Percentiles rank a stretch among this genome's conserved stretches.
phyloP scores from a whole-genome alignment of 64 coral and sea anemone genomes.

The Stichodactyla helianthus region DNA sequence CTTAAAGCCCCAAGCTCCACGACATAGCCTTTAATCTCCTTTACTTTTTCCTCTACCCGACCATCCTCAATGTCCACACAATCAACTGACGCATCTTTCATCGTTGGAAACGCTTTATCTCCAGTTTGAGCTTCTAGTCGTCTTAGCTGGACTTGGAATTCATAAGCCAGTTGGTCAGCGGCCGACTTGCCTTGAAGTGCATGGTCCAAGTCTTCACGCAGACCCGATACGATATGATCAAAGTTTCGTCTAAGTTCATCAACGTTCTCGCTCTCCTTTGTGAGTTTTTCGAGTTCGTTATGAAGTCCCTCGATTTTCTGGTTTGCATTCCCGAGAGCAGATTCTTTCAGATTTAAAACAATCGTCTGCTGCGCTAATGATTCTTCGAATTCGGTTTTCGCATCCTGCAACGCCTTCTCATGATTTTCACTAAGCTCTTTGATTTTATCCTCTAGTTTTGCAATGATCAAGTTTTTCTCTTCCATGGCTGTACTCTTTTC shows the following conservation, averaged over 20 bases:
- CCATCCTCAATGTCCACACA: constrained; percentile 1
- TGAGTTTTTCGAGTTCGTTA: constrained; percentile 24
- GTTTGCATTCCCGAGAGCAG: neutral
- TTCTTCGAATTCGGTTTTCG: neutral
- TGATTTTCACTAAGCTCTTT: neutral
- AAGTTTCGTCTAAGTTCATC: constrained; percentile 68
- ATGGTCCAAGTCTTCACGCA: constrained; percentile 81
- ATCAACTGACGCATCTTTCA: constrained; percentile 16
- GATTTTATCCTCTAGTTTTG: neutral
- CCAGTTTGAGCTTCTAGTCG: constrained; percentile 2
- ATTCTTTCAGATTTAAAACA: neutral
- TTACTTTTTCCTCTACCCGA: neutral
- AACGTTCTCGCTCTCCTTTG: constrained; percentile 53
- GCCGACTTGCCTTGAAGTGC: constrained; percentile 58
- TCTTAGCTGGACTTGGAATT: constrained; percentile 68
- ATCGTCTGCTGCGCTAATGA: neutral
- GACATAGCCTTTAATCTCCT: neutral
- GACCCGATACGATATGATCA: constrained; percentile 82
- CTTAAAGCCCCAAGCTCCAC: neutral
- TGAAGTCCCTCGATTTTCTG: constrained; percentile 23
- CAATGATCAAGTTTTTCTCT: constrained; percentile 10
- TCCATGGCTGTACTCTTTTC: constrained; percentile 25
- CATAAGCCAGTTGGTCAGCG: constrained; percentile 77
- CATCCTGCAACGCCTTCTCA: neutral
- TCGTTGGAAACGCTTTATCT: neutral